Conservation (phyloP, 2,797 vertebrate genomes). For the Gymnoscopelus braueri region DNA sequence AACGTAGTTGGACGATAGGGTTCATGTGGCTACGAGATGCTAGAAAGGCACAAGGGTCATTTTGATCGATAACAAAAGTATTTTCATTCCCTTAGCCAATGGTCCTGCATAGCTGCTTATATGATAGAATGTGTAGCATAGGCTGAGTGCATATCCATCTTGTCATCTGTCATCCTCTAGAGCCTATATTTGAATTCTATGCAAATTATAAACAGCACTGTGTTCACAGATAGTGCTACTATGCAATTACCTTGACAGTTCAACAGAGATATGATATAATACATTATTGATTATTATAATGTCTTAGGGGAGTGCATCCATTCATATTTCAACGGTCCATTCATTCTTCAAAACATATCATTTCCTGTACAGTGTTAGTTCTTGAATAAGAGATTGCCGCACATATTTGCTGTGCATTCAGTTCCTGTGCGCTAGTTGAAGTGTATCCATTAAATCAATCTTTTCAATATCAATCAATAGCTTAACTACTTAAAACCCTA, state of each 20-base stretch:
- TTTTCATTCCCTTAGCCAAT: conserved; percentile 46
- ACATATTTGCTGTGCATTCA: too few species aligned
- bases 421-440: too few species aligned
- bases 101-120: conserved; percentile 45
- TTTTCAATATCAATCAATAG: too few species aligned
- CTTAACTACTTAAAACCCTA: too few species aligned
- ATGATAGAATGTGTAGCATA: conserved; percentile 49
- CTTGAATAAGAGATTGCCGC: too few species aligned
- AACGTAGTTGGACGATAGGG: too few species aligned
- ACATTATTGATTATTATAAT: conserved; percentile 25
- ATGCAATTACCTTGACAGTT: conserved; percentile 24
- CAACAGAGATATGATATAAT: too few species aligned
- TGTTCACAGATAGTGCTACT: conserved; percentile 33
- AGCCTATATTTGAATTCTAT: conserved; percentile 47
- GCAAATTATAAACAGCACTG: conserved; percentile 50
- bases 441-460: too few species aligned
- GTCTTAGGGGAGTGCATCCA: not conserved
- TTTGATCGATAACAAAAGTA: conserved; percentile 49
- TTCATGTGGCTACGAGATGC: conserved; percentile 34
- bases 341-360: too few species aligned
- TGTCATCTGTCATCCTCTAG: conserved; percentile 26
- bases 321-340: too few species aligned
- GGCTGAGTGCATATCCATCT: conserved; percentile 50
- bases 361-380: too few species aligned
- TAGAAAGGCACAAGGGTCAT: conserved; percentile 52